These are phyloP conservation scores for Heterotis niloticus DNA, from an alignment of 2,113 vertebrate species.

Conservation along the genomic window DNA sequence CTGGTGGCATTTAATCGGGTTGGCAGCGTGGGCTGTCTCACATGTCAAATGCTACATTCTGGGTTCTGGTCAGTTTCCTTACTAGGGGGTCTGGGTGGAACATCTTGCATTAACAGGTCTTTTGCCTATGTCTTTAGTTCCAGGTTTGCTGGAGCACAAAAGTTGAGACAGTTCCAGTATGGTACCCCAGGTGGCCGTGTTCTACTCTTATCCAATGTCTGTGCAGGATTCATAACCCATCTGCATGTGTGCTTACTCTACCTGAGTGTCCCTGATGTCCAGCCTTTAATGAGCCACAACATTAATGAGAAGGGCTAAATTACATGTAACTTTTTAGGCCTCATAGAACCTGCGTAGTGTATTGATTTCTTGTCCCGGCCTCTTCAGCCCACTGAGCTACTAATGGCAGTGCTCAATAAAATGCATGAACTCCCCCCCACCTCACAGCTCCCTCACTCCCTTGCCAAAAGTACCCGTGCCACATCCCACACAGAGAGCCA, in stretches of 20 bases:
- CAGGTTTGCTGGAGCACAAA: no score
- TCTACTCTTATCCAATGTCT: neutral
- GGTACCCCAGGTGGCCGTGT: no score
- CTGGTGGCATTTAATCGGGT: no score
- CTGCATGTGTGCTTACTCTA: no score
- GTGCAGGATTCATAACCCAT: neutral
- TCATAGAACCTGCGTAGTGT: neutral
- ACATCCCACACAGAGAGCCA: neutral
- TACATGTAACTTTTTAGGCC: constrained; percentile 11
- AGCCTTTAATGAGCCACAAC: neutral
- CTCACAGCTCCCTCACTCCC: neutral
- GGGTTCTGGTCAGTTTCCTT: no score
- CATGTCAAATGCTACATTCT: no score
- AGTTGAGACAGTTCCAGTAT: neutral
- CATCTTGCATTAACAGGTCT: neutral
- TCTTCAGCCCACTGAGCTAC: constrained; percentile 20
- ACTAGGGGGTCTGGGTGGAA: neutral
- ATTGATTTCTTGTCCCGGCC: constrained; percentile 21
- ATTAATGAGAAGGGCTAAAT: neutral
- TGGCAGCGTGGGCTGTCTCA: no score
- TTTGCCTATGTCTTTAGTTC: neutral
- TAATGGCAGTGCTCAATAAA: constrained; percentile 20
- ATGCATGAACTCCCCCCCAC: neutral
- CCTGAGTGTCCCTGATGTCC: no score
- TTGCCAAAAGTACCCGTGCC: constrained; percentile 4